These are phyloP conservation scores for Threskiornis aethiopicus DNA, from an alignment of 2,797 vertebrate species.

Conservation along the genomic window DNA sequence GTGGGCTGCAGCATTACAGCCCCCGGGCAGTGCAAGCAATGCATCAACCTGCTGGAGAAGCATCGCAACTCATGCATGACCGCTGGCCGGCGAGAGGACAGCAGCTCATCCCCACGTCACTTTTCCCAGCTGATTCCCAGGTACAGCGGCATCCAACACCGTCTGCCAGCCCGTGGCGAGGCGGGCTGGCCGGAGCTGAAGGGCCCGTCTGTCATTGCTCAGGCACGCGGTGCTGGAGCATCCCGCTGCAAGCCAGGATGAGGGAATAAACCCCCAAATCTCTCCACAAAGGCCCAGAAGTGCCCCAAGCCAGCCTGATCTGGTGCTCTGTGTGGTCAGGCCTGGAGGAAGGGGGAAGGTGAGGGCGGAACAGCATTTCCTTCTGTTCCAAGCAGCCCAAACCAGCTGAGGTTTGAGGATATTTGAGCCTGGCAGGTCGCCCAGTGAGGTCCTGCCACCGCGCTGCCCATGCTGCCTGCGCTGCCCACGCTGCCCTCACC, in stretches of 20 bases:
- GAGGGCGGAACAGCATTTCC: neutral
- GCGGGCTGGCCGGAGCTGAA: neutral
- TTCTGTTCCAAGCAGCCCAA: accelerated
- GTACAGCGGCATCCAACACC: neutral
- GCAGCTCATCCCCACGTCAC: neutral
- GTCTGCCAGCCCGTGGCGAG: neutral
- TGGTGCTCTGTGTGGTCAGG: neutral
- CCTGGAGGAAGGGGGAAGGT: neutral
- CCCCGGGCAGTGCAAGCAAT: neutral
- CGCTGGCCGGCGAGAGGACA: neutral
- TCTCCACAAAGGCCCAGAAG: neutral
- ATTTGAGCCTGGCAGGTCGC: neutral
- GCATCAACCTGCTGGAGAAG: no score
- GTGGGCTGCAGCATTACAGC: no score
- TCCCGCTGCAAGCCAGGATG: neutral
- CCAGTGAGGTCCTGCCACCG: neutral
- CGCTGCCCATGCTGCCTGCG: neutral
- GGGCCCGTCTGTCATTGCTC: neutral
- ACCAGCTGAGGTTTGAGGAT: neutral
- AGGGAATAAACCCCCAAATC: neutral
- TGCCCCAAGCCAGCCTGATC: neutral
- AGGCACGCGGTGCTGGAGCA: neutral
- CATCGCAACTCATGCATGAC: neutral
- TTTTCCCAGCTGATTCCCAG: neutral
- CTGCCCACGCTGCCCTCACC: neutral